Evolutionary conservation across 1,140 invertebrate species (phyloP), one percentile per base, ranked within the genome.

Genomic region (Tetramorium simillimum): DNA sequence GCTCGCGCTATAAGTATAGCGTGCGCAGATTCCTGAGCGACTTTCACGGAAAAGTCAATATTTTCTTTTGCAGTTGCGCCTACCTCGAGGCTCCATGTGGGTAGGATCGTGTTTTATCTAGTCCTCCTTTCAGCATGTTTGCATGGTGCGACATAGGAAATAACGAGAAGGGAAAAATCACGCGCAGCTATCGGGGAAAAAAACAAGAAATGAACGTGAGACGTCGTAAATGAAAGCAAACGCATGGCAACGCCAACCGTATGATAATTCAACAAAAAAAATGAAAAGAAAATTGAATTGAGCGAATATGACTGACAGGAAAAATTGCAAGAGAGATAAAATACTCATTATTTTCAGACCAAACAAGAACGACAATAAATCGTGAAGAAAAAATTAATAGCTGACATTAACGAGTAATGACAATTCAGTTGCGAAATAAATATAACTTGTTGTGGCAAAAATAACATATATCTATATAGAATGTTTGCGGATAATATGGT

Each of bases 61-160:
- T 90, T 90, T 90, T 89, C 89, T 53, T 89, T 73, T 53, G 65
- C 53, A 78, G 85, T 87, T 78, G 88, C 88, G 89, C 85, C 89
- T 90, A 90, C 88, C 77, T 89, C 78, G 63, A 73, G 33, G 28
- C 70, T 63, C 84, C 72, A 69, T 49, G 88, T 65, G 53, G 70
- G 60, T 70, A 56, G 65, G 43, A 89, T 89, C 89, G 89, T 90
- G 89, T 90, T 90, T 90, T 90, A 90, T 90, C 89, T 90, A 75
- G 77, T 43, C 85, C 85, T 84, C 28, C 78, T 51, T 63, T 24
- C 88, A 87, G 53, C 77, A 4, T 67, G 78, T 53, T 77, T 67
- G 89, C 80, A 84, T 78, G 88, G 77, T 67, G 72, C 88, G 88
- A 87, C 67, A 56, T 67, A 77, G 82, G 67, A 89, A 80, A 89